These are phyloP conservation scores for Girardia tigrina DNA, from an alignment of 2,888 invertebrate species.

Conservation along the genomic window DNA sequence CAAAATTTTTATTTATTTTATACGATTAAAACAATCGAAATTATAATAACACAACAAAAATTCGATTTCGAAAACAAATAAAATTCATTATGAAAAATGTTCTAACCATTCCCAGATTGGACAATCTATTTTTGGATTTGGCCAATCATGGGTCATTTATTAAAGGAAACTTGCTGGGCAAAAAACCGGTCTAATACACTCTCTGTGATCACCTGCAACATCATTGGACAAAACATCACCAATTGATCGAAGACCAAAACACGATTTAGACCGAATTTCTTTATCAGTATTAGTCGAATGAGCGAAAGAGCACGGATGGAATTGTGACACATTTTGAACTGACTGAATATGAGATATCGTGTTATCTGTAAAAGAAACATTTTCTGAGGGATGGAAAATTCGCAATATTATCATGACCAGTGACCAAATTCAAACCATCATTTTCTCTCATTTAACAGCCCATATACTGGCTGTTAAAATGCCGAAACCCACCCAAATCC, in stretches of 20 bases:
- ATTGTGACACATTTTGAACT: neutral
- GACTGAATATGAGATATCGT: neutral
- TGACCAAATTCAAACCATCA: neutral
- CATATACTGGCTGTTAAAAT: constrained; percentile 5
- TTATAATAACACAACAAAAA: no score
- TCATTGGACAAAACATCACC: neutral
- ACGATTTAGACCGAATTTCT: neutral
- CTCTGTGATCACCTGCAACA: neutral
- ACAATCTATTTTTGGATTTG: no score
- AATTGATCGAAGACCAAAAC: neutral
- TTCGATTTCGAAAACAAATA: no score
- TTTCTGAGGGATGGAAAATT: neutral
- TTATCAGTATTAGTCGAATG: neutral
- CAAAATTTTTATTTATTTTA: no score
- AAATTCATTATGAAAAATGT: no score
- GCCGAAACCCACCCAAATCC: neutral
- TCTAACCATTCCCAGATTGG: no score
- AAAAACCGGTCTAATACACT: neutral
- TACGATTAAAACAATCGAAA: no score
- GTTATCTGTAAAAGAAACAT: neutral
- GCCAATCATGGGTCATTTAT: no score
- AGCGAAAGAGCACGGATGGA: constrained; percentile 14
- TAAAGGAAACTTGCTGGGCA: no score
- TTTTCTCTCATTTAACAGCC: neutral
- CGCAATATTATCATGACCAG: neutral